A percentile compares a stretch with the other conserved stretches of the same genome.
Conservation (phyloP, 2,113 vertebrate species). For the Paradoxurus hermaphroditus region DNA sequence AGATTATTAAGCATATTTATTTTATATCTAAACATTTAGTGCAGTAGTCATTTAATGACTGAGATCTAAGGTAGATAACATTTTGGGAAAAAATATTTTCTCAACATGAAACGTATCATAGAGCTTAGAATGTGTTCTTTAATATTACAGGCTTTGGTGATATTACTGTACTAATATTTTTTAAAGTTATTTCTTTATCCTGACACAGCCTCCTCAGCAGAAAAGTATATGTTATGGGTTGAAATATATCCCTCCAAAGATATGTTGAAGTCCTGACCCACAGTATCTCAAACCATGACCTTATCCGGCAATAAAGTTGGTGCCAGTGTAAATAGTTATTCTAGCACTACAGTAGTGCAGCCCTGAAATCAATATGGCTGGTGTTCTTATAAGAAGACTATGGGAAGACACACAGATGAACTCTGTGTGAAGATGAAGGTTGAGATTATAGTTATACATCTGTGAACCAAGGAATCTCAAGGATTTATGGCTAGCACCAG, state of each 20-base stretch:
- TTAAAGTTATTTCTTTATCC: background rate
- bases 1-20: constrained; percentile 28
- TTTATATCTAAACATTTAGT: background rate
- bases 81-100: background rate
- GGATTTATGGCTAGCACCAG: background rate
- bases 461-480: background rate
- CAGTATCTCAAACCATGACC: background rate
- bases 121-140: background rate
- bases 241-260: background rate
- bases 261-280: background rate
- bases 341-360: too few relatives aligned
- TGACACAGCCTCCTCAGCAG: background rate
- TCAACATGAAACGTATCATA: background rate
- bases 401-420: background rate
- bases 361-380: background rate
- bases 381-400: background rate
- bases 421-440: background rate
- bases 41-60: background rate
- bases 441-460: background rate
- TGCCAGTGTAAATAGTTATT: background rate
- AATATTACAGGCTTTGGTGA: background rate
- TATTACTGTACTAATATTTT: background rate
- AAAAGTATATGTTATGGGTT: background rate
- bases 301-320: background rate
- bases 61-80: background rate